Base-by-base conservation (phyloP, 2,888 invertebrate genomes). In the Arrhopalites spinosus region DNA sequence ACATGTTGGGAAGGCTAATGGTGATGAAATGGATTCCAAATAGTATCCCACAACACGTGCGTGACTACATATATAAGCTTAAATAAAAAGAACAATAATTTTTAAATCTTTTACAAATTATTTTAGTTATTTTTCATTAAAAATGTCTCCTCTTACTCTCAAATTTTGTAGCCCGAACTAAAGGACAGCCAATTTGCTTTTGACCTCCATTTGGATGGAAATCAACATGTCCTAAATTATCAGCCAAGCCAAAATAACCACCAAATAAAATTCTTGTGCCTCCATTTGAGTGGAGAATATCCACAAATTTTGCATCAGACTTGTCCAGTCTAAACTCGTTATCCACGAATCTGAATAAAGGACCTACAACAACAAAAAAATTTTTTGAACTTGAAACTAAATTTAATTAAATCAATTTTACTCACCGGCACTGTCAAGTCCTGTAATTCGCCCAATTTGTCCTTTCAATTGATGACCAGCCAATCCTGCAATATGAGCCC, bases 1-100 rank as follows among this genome's bases (percentile, higher is more conserved):
- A 67, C 82, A 82, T n/a, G 79, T 66, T 8, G 79, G 81, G 69
- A 81, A 81, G 27, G 81, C 81, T 25, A 78, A 74, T 23, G 82
- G 81, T 3, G 78, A 78, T 0, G 27, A 23, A 50, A 82, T 82
- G 5, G 78, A 76, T 59, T 82, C 81, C n/a, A 79, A 73, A 53
- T 70, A 82, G 68, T 81, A 81, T 17, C 77, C 70, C 11, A 79
- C 76, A 5, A 77, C 80, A 23, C 82, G 78, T 0, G 81, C 81
- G 56, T 80, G 79, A 11, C 76, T 79, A 67, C 82, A 82, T 30
- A 71, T 73, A 0, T 76, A 73, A 76, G 77, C 82, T 82, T 29
- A 5, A 67, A 27, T 56, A 43, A n/a, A 72, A 47, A 20, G 11
- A 7, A 11, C 11, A 3, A 36, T 36, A 7, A 36, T 36, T 36